These are phyloP conservation scores for Laterallus jamaicensis DNA, from an alignment of 2,113 vertebrate species.

Conservation along the genomic window DNA sequence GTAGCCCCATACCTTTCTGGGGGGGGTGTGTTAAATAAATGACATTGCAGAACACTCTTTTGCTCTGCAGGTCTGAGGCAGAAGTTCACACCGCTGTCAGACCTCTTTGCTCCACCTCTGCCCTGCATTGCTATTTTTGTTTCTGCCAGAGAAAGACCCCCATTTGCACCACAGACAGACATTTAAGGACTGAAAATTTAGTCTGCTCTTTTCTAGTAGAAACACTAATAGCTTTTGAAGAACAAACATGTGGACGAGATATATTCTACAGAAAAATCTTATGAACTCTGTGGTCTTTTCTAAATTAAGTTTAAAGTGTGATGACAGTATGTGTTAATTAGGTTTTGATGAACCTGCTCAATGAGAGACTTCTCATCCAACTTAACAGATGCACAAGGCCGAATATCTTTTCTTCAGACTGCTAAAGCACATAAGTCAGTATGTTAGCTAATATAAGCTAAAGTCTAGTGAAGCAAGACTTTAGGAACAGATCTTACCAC, in stretches of 20 bases:
- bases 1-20: not conserved
- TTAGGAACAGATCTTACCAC: not conserved
- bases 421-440: not conserved
- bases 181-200: not conserved
- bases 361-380: not conserved
- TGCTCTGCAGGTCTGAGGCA: not conserved
- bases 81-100: not conserved
- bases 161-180: not conserved
- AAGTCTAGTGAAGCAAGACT: not conserved
- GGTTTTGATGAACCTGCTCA: not conserved
- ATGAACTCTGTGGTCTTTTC: not conserved
- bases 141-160: not conserved
- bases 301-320: not conserved
- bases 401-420: not conserved
- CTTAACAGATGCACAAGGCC: not conserved
- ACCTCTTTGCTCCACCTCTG: not conserved
- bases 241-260: not conserved
- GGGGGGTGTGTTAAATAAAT: not conserved
- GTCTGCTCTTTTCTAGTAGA: not conserved
- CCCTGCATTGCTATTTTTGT: not conserved
- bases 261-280: not conserved
- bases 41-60: not conserved
- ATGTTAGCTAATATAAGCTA: not conserved
- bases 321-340: not conserved
- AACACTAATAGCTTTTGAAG: not conserved